These are phyloP conservation scores for Bombus vancouverensis DNA, from an alignment of 1,140 invertebrate species.

Conservation along the genomic window DNA sequence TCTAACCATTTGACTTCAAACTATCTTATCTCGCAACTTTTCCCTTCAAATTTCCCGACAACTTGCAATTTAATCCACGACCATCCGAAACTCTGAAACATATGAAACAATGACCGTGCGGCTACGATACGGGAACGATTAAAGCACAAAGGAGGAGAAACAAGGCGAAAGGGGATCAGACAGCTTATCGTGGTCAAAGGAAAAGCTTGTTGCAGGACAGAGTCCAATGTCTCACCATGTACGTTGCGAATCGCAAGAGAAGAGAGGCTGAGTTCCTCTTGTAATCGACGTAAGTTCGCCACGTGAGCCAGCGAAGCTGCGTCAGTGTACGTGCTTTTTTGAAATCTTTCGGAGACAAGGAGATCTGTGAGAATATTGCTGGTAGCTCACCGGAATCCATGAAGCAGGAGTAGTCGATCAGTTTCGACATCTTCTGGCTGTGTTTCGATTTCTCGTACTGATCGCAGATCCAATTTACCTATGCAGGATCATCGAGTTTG, in stretches of 20 bases:
- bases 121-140: neutral
- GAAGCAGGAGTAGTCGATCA: constrained; percentile 66
- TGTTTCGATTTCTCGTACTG: constrained; percentile 82
- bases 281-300: constrained; percentile 85
- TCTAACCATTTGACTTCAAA: neutral
- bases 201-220: neutral
- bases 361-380: constrained; percentile 58
- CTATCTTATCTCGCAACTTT: neutral
- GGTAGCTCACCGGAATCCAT: constrained; percentile 19
- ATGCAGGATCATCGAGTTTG: neutral
- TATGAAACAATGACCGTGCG: neutral
- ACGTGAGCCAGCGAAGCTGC: constrained; percentile 83
- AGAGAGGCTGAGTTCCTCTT: constrained; percentile 84
- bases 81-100: neutral
- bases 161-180: neutral
- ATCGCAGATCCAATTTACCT: constrained; percentile 80
- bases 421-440: constrained; percentile 71
- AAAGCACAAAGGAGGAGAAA: neutral
- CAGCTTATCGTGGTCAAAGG: neutral
- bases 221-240: constrained; percentile 82
- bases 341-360: constrained; percentile 59
- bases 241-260: constrained; percentile 84
- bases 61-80: neutral
- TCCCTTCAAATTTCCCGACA: neutral
- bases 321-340: constrained; percentile 80